phyloP scores from a whole-genome alignment of 2,888 invertebrate species.

The Abrostola tripartita region DNA sequence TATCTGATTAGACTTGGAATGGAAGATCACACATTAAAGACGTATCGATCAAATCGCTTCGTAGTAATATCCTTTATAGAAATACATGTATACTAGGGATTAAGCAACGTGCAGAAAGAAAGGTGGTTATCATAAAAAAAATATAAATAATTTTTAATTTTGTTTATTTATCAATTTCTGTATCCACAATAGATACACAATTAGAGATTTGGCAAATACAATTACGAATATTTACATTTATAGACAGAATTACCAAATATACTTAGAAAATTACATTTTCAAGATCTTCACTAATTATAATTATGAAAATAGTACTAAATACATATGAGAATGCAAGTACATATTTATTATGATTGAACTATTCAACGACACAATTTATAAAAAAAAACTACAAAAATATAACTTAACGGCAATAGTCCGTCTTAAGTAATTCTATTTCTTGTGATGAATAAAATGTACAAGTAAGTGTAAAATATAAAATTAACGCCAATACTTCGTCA shows the following conservation, averaged over 20 bases:
- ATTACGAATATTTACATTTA: constrained; percentile 74
- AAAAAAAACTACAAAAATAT: constrained; percentile 73
- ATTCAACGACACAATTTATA: constrained; percentile 44
- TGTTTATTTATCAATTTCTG: constrained; percentile 88
- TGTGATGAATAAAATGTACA: constrained; percentile 68
- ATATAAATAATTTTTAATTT: constrained; percentile 64
- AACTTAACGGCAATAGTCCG: constrained; percentile 63
- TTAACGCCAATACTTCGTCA: constrained; percentile 61
- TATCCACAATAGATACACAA: constrained; percentile 85
- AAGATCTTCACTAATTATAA: constrained; percentile 48
- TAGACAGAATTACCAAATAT: constrained; percentile 57
- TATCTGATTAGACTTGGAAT: no score
- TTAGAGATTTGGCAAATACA: constrained; percentile 75
- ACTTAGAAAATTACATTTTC: constrained; percentile 65
- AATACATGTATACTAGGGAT: no score
- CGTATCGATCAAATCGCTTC: no score
- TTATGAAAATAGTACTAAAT: constrained; percentile 49
- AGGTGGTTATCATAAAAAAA: constrained; percentile 30
- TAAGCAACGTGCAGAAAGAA: neutral
- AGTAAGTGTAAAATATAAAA: constrained; percentile 58
- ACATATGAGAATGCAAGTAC: constrained; percentile 39
- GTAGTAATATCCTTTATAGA: no score
- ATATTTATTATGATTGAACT: constrained; percentile 27
- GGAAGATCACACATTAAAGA: neutral
- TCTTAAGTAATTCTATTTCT: constrained; percentile 66